A percentile compares a stretch with the other conserved stretches of the same genome.
phyloP scores from a whole-genome alignment of 2,113 vertebrate species.

The Cololabis saira region DNA sequence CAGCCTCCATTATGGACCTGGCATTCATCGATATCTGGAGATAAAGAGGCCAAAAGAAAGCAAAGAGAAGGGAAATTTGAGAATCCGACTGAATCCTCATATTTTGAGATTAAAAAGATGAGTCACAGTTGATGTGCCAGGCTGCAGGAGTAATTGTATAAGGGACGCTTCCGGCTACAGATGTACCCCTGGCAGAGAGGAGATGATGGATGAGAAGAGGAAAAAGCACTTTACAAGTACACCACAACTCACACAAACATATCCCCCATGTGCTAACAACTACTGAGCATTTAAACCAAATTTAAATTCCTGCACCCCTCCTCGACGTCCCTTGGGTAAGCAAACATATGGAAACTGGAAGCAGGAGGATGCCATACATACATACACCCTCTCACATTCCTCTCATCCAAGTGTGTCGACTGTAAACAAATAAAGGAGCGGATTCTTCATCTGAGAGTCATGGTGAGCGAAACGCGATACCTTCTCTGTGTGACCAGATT shows the following conservation, averaged over 20 bases:
- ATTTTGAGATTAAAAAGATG: slow-evolving; percentile 45
- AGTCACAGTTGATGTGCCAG: slow-evolving; percentile 25
- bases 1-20: slow-evolving; percentile 93
- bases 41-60: slow-evolving; percentile 9
- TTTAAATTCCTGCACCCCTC: slow-evolving; percentile 65
- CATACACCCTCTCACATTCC: slow-evolving; percentile 41
- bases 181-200: slow-evolving; percentile 27
- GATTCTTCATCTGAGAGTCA: slow-evolving; percentile 18
- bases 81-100: slow-evolving; percentile 58
- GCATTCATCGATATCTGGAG: slow-evolving; percentile 93
- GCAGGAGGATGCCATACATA: slow-evolving; percentile 43
- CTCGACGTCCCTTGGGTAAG: slow-evolving; percentile 39
- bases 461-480: slow-evolving; percentile 15
- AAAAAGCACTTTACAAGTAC: slow-evolving; percentile 36
- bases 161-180: slow-evolving; percentile 38
- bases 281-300: slow-evolving; percentile 69
- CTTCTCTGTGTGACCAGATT: slow-evolving; percentile 35
- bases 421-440: slow-evolving; percentile 55
- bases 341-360: slow-evolving; percentile 58
- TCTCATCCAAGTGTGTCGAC: slow-evolving; percentile 20
- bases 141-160: slow-evolving; percentile 27
- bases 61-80: slow-evolving; percentile 38
- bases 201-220: slow-evolving; percentile 64
- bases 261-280: slow-evolving; percentile 74
- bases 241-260: slow-evolving; percentile 58